A percentile compares a stretch with the other conserved stretches of the same genome.
Evolutionary conservation across 2,797 vertebrate genomes (phyloP).

Genomic region (Chrosomus eos): DNA sequence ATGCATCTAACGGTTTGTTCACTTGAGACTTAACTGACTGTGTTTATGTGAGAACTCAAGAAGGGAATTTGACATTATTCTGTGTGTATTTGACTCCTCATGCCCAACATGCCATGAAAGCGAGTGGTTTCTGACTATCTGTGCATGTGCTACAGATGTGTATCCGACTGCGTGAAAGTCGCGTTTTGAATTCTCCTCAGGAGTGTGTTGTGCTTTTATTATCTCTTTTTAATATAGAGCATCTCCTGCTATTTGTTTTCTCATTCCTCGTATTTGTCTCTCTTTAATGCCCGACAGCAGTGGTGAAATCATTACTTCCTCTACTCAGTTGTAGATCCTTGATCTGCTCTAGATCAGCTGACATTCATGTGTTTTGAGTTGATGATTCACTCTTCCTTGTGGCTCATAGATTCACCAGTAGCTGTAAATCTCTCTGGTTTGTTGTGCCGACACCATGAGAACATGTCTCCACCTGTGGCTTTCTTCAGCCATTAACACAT

Average conservation of each 20-base stretch:
- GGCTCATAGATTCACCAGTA: neutral
- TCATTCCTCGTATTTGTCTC: neutral
- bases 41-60: neutral
- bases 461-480: neutral
- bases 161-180: neutral
- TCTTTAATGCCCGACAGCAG: neutral
- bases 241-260: neutral
- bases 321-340: neutral
- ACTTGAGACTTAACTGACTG: neutral
- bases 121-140: neutral
- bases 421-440: constrained; percentile 6
- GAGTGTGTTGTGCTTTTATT: neutral
- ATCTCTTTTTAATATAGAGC: neutral
- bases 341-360: neutral
- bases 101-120: neutral
- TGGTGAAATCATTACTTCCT: constrained; percentile 1
- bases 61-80: neutral
- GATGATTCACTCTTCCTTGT: neutral
- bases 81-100: neutral
- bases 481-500: neutral
- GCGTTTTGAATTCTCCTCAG: neutral
- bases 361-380: neutral
- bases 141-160: too few species aligned
- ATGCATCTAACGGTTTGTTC: neutral
- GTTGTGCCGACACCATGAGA: neutral